Evolutionary conservation across 2,113 vertebrate genomes (phyloP).

Genomic region (Oreocharis arfaki): DNA sequence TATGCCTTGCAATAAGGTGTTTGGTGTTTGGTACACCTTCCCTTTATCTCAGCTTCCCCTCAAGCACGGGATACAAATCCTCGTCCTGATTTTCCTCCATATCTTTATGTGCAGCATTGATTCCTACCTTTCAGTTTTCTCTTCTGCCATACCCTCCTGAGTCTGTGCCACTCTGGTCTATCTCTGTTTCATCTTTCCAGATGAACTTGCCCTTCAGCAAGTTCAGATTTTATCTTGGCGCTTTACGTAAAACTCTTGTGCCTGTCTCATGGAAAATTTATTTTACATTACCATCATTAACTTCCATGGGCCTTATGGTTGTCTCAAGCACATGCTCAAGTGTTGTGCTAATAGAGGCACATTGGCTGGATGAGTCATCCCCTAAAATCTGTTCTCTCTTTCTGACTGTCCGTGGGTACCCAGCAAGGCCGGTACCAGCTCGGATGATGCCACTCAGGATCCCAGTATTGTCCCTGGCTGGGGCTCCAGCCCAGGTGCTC

Average conservation of each 20-base stretch:
- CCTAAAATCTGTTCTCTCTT: constrained; percentile 43
- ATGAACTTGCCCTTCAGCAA: not conserved
- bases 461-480: not conserved
- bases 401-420: not conserved
- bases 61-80: not conserved
- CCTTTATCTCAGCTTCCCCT: not conserved
- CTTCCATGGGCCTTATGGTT: constrained; percentile 28
- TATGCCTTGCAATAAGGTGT: not conserved
- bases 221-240: not conserved
- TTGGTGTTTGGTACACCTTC: not conserved
- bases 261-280: not conserved
- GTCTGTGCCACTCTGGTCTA: not conserved
- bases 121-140: not conserved
- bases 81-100: not conserved
- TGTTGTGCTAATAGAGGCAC: constrained; percentile 49
- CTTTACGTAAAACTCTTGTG: not conserved
- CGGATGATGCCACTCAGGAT: accelerated
- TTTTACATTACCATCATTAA: constrained; percentile 9
- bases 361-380: constrained; percentile 29
- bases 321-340: constrained; percentile 34
- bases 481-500: not conserved
- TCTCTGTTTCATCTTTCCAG: not conserved
- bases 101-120: not conserved
- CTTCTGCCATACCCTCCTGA: not conserved
- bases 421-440: not conserved